Conservation (phyloP, 1,140 invertebrate species). For the Zaprionus capensis region DNA sequence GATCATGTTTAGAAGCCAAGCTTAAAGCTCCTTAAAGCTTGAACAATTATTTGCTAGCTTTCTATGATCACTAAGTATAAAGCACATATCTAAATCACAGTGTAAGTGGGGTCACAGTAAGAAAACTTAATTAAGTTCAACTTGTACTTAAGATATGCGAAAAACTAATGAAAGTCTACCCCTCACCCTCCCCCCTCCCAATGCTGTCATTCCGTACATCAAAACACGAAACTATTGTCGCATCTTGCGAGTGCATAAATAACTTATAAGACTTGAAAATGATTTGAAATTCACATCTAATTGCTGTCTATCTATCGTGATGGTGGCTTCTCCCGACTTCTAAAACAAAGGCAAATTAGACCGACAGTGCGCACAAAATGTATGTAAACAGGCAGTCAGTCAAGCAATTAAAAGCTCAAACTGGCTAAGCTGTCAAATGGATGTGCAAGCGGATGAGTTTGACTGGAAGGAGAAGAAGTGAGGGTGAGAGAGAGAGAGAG, state of each 20-base stretch:
- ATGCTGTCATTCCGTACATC: background rate
- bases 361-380: constrained; percentile 36
- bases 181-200: background rate
- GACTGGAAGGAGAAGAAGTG: background rate
- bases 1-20: too few species aligned
- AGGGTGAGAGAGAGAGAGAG: background rate
- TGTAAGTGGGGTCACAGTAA: background rate
- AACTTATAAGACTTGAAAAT: background rate
- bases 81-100: too few species aligned
- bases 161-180: background rate
- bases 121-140: background rate
- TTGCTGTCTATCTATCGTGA: background rate
- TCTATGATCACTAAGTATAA: too few species aligned
- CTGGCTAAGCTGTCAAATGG: constrained; percentile 29
- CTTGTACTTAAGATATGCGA: too few species aligned
- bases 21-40: too few species aligned
- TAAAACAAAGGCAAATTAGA: constrained; percentile 11
- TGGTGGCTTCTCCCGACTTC: background rate
- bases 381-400: constrained; percentile 42
- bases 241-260: background rate
- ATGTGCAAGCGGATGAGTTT: background rate
- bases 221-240: background rate
- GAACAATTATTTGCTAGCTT: too few species aligned
- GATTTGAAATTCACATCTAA: constrained; percentile 9
- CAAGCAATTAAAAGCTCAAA: constrained; percentile 47